phyloP scores from a whole-genome alignment of 2,113 vertebrate genomes.

The Gopherus evgoodei region DNA sequence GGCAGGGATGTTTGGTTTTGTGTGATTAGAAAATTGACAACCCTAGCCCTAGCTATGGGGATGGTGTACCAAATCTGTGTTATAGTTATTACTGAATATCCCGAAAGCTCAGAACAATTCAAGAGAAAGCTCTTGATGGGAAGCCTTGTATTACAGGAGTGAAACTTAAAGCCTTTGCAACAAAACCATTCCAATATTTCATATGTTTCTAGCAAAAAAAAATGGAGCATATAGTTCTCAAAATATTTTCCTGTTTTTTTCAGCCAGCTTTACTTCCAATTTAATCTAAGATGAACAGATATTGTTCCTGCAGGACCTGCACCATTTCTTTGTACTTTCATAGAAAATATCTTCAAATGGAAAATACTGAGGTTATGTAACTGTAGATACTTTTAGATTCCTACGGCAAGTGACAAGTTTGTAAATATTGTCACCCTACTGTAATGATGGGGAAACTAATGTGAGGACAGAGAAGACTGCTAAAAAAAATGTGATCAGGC shows the following conservation, averaged over 20 bases:
- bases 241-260: not conserved
- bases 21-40: no score
- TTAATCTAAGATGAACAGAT: not conserved
- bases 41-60: not conserved
- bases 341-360: not conserved
- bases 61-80: not conserved
- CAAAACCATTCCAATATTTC: not conserved
- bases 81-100: not conserved
- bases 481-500: not conserved
- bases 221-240: not conserved
- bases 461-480: not conserved
- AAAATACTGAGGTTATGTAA: slow-evolving; percentile 22
- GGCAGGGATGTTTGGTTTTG: no score
- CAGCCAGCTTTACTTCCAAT: not conserved
- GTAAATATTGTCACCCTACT: slow-evolving; percentile 25
- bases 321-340: not conserved
- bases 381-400: not conserved
- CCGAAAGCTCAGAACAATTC: not conserved
- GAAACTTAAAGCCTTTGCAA: not conserved
- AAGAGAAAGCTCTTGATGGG: not conserved
- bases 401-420: slow-evolving; percentile 3
- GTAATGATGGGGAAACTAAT: not conserved
- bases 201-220: not conserved
- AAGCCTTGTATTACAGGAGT: slow-evolving; percentile 8
- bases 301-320: not conserved